These are phyloP conservation scores for Drosophila meridionalis DNA, from an alignment of 2,888 invertebrate species.

Conservation along the genomic window DNA sequence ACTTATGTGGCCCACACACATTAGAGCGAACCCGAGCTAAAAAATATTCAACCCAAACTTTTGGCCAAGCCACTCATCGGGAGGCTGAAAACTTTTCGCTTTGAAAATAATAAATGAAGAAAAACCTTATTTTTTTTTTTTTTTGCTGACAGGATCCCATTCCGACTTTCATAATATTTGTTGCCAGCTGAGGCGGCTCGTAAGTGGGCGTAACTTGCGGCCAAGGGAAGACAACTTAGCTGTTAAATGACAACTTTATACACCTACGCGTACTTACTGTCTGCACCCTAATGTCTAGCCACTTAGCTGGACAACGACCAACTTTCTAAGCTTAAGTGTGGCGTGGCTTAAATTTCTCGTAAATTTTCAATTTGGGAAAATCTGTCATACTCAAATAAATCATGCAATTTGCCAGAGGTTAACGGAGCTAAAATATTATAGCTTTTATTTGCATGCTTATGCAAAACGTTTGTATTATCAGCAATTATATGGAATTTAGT, in stretches of 20 bases:
- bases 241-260: slow-evolving; percentile 39
- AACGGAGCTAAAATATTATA: not conserved
- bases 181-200: slow-evolving; percentile 39
- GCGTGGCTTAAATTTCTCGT: not conserved
- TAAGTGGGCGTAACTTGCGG: slow-evolving; percentile 70
- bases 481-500: not conserved
- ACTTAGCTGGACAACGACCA: slow-evolving; percentile 43
- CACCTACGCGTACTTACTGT: slow-evolving; percentile 35
- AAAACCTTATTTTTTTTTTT: slow-evolving; percentile 15
- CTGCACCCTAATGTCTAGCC: slow-evolving; percentile 42
- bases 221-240: slow-evolving; percentile 50
- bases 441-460: not conserved
- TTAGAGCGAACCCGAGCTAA: slow-evolving; percentile 6
- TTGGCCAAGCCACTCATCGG: slow-evolving; percentile 36
- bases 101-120: slow-evolving; percentile 66
- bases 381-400: slow-evolving; percentile 3
- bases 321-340: slow-evolving; percentile 40
- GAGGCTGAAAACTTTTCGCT: slow-evolving; percentile 44
- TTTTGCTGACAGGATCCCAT: slow-evolving; percentile 30
- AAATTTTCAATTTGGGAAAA: slow-evolving; percentile 9
- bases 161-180: slow-evolving; percentile 13
- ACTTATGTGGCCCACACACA: slow-evolving; percentile 37
- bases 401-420: not conserved
- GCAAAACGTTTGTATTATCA: not conserved
- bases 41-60: slow-evolving; percentile 27